These are phyloP conservation scores for Rhinella marina DNA, from an alignment of 2,797 vertebrate genomes.

Conservation along the genomic window DNA sequence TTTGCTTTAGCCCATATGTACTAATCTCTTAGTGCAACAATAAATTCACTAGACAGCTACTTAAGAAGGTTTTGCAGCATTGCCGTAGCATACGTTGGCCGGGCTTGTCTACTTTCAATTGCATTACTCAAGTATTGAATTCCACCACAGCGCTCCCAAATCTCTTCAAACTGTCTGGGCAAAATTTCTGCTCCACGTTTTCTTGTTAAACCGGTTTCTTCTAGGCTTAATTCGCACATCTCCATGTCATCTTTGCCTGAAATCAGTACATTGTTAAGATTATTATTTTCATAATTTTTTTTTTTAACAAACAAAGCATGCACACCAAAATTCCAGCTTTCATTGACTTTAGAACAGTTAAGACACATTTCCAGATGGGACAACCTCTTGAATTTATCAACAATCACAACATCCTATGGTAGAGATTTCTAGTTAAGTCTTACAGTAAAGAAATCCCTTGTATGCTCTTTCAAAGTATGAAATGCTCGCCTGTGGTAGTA, in stretches of 20 bases:
- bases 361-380: not conserved
- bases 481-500: not conserved
- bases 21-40: slow-evolving; percentile 37
- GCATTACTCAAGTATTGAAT: slow-evolving; percentile 90
- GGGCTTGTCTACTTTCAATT: slow-evolving; percentile 91
- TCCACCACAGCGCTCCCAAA: slow-evolving; percentile 96
- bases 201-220: slow-evolving; percentile 94
- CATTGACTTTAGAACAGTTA: not conserved
- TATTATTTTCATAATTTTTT: not conserved
- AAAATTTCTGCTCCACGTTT: slow-evolving; percentile 95
- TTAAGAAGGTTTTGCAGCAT: slow-evolving; percentile 91
- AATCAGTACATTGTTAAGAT: not conserved
- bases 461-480: not conserved
- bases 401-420: not conserved
- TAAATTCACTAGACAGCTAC: slow-evolving; percentile 66
- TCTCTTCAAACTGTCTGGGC: slow-evolving; percentile 91
- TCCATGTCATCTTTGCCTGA: slow-evolving; percentile 98
- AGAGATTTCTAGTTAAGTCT: not conserved
- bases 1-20: slow-evolving; percentile 65
- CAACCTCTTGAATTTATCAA: not conserved
- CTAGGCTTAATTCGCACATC: slow-evolving; percentile 97
- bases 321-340: not conserved
- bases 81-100: slow-evolving; percentile 93
- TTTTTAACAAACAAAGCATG: not conserved
- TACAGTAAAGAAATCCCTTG: not conserved